Evolutionary conservation across 2,888 invertebrate species (phyloP).

Genomic region (Linyphia triangularis): DNA sequence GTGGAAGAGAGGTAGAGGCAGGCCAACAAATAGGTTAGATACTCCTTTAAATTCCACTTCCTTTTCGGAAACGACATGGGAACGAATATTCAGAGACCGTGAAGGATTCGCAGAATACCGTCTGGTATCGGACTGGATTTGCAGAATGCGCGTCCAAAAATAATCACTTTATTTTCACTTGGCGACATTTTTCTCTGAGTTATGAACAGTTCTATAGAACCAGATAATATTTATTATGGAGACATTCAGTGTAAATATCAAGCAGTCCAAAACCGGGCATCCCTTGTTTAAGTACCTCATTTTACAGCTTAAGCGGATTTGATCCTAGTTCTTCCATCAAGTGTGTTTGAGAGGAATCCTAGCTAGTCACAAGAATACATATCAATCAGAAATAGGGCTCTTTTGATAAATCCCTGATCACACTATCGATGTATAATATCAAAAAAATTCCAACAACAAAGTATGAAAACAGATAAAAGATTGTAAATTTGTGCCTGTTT

Average conservation of each 20-base stretch:
- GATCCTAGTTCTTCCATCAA: too few relatives aligned
- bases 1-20: background rate
- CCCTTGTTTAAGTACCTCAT: too few relatives aligned
- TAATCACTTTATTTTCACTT: background rate
- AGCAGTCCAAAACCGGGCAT: background rate
- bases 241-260: background rate
- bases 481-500: too few relatives aligned
- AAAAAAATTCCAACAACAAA: too few relatives aligned
- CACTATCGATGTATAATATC: too few relatives aligned
- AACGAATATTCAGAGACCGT: background rate
- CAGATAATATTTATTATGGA: background rate
- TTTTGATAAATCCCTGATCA: too few relatives aligned
- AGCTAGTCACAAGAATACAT: too few relatives aligned
- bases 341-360: too few relatives aligned
- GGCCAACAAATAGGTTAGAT: conserved; percentile 14
- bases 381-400: too few relatives aligned
- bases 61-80: background rate
- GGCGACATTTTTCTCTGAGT: background rate
- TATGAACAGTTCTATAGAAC: background rate
- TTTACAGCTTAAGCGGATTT: too few relatives aligned
- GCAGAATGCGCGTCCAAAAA: background rate
- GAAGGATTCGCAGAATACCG: background rate
- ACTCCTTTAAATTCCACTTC: conserved; percentile 1
- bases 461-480: too few relatives aligned
- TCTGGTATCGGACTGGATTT: background rate